Conservation (phyloP, 2,888 invertebrate species). For the Thecocarcelia acutangulata region DNA sequence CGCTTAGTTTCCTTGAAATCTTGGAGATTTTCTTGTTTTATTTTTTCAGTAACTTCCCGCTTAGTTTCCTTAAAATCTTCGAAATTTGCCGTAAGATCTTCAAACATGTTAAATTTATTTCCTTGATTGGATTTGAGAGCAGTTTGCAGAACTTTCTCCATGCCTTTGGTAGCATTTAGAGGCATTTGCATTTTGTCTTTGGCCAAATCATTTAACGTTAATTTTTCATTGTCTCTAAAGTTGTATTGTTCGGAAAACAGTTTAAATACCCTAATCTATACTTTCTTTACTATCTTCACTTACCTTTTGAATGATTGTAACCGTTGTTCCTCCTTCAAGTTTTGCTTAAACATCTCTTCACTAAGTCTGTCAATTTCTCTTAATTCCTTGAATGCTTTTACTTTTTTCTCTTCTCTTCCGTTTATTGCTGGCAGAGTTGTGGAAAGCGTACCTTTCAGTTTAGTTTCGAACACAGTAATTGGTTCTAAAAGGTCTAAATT, state of each 20-base stretch:
- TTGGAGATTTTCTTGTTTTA: neutral
- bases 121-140: constrained; percentile 45
- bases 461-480: constrained; percentile 68
- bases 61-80: constrained; percentile 11
- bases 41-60: neutral
- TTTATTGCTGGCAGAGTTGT: neutral
- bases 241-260: neutral
- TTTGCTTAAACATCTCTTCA: constrained; percentile 89
- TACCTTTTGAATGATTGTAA: constrained; percentile 82
- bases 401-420: constrained; percentile 56
- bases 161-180: constrained; percentile 1
- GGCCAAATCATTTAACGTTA: constrained; percentile 78
- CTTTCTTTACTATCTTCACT: constrained; percentile 9
- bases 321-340: constrained; percentile 83
- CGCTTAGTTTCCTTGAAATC: constrained; percentile 1
- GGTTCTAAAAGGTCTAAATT: constrained; percentile 75
- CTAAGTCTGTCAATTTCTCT: constrained; percentile 86
- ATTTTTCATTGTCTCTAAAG: constrained; percentile 77
- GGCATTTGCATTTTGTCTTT: constrained; percentile 71
- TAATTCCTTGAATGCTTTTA: constrained; percentile 70
- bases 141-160: neutral
- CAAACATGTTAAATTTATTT: neutral
- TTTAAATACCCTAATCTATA: neutral
- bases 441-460: neutral
- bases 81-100: constrained; percentile 1